Conservation (phyloP, 2,888 invertebrate species). For the Lithophane ornitopus region DNA sequence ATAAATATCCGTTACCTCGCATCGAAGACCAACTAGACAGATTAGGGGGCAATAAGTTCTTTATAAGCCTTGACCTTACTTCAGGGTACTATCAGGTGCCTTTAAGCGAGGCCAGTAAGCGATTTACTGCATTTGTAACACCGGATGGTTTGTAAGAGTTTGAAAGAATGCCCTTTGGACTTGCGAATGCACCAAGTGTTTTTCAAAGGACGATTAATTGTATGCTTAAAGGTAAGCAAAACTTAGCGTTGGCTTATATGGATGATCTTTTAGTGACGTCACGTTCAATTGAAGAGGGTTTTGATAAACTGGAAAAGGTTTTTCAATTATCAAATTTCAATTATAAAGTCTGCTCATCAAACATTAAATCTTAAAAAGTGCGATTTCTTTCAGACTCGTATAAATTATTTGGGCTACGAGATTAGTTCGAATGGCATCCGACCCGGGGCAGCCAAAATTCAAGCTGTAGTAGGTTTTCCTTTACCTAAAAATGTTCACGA, state of each 20-base stretch:
- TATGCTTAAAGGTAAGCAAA: conserved; percentile 1
- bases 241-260: background rate
- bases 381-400: too few relatives aligned
- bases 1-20: background rate
- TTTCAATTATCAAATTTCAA: too few relatives aligned
- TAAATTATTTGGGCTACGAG: too few relatives aligned
- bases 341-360: too few relatives aligned
- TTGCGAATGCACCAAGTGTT: conserved; percentile 1
- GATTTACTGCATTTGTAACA: conserved; percentile 3
- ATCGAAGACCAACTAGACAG: background rate
- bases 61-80: background rate
- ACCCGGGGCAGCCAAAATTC: too few relatives aligned
- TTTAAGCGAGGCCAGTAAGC: background rate
- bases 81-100: background rate
- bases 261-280: background rate
- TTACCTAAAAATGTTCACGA: too few relatives aligned
- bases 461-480: too few relatives aligned
- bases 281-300: background rate
- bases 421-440: too few relatives aligned
- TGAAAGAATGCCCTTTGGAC: background rate
- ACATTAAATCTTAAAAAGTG: background rate
- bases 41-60: conserved; percentile 1
- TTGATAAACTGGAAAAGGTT: too few relatives aligned
- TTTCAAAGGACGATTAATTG: background rate
- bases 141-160: conserved; percentile 4